These are phyloP conservation scores for Anoplophora glabripennis DNA, from an alignment of 1,140 invertebrate genomes.

Conservation along the genomic window DNA sequence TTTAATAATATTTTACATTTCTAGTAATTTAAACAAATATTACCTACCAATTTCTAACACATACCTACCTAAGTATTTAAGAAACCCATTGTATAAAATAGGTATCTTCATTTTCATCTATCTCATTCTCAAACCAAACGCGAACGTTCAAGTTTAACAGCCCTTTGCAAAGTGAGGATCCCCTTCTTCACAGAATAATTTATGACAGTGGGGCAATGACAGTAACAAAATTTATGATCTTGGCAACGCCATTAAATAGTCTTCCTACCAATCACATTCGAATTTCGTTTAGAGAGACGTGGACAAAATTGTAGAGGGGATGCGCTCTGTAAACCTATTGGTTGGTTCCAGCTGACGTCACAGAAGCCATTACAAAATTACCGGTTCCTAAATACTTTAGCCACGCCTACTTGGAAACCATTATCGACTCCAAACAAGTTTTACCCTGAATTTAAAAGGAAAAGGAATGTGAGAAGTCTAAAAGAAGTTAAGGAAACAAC, in stretches of 20 bases:
- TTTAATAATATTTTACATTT: no score
- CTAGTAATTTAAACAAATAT: no score
- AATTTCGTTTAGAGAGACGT: slow-evolving; percentile 2
- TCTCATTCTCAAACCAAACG: no score
- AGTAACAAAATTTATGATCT: slow-evolving; percentile 24
- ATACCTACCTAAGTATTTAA: no score
- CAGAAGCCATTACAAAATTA: slow-evolving; percentile 33
- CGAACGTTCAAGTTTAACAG: slow-evolving; percentile 11
- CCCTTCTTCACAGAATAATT: slow-evolving; percentile 19
- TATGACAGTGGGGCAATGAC: slow-evolving; percentile 24
- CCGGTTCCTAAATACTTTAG: slow-evolving; percentile 18
- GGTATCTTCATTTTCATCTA: no score
- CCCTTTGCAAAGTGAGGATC: not conserved
- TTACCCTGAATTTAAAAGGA: no score
- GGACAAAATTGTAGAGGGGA: slow-evolving; percentile 8
- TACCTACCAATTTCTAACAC: no score
- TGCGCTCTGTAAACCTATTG: slow-evolving; percentile 15
- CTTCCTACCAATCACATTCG: slow-evolving; percentile 15
- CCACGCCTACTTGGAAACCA: slow-evolving; percentile 20
- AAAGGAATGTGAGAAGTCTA: no score
- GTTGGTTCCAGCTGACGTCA: slow-evolving; percentile 19
- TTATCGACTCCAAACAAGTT: not conserved
- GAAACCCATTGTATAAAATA: no score
- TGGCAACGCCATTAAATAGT: slow-evolving; percentile 13
- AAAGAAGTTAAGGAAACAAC: no score